Conservation (phyloP, 2,113 vertebrate genomes). For the Opisthocomus hoazin region DNA sequence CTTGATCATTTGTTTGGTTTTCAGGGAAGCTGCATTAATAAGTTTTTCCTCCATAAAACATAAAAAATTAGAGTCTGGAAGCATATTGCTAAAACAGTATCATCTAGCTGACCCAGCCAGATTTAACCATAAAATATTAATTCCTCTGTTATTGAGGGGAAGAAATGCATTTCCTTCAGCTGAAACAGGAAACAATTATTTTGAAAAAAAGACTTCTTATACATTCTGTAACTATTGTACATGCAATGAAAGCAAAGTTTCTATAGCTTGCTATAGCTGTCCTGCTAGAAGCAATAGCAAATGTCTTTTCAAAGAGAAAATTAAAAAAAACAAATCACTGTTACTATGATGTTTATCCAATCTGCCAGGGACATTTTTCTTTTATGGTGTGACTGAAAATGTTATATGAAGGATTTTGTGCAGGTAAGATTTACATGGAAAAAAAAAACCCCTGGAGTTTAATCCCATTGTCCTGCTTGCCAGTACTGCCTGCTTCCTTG, state of each 20-base stretch:
- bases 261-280: background rate
- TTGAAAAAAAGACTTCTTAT: background rate
- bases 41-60: background rate
- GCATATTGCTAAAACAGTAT: background rate
- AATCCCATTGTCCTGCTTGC: background rate
- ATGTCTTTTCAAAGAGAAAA: background rate
- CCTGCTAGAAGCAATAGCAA: background rate
- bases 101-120: background rate
- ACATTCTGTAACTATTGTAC: background rate
- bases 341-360: background rate
- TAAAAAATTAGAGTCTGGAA: background rate
- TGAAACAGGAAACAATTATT: background rate
- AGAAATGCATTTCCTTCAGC: background rate
- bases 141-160: background rate
- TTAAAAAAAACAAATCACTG: background rate
- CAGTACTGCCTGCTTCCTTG: background rate
- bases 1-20: background rate
- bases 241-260: background rate
- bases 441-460: too few relatives aligned
- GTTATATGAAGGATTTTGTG: background rate
- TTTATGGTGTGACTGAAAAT: background rate
- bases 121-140: background rate
- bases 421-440: background rate
- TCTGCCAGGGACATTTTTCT: background rate
- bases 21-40: background rate